phyloP scores from a whole-genome alignment of 2,797 vertebrate species.

The Neoniphon sammara region DNA sequence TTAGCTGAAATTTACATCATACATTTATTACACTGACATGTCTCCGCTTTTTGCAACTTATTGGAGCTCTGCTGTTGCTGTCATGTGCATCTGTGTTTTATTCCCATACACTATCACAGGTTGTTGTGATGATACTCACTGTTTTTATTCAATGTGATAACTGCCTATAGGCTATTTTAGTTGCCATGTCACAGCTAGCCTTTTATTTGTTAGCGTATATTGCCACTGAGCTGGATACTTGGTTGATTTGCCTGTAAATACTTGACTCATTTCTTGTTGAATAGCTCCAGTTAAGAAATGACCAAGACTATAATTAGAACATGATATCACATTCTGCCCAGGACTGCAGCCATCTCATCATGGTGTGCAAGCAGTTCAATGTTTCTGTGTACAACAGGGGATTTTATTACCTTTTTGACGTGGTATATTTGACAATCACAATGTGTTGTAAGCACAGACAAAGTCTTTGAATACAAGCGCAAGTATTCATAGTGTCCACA shows the following conservation, averaged over 20 bases:
- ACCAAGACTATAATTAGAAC: slow-evolving; percentile 1
- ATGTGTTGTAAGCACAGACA: background rate
- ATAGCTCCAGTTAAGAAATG: slow-evolving; percentile 9
- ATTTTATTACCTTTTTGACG: slow-evolving; percentile 1
- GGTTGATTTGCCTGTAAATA: slow-evolving; percentile 50
- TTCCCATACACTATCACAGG: slow-evolving; percentile 84
- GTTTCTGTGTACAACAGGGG: slow-evolving; percentile 19
- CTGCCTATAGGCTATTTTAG: slow-evolving; percentile 59
- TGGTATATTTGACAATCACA: slow-evolving; percentile 7
- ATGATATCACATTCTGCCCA: slow-evolving; percentile 22
- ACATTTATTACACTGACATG: slow-evolving; percentile 2
- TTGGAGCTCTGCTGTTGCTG: slow-evolving; percentile 19
- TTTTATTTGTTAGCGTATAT: slow-evolving; percentile 23
- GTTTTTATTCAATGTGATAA: slow-evolving; percentile 64
- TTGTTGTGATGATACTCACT: slow-evolving; percentile 62
- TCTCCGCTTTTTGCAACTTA: slow-evolving; percentile 14
- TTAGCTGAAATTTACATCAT: slow-evolving; percentile 14
- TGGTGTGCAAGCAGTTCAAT: slow-evolving; percentile 1
- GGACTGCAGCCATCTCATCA: slow-evolving; percentile 38
- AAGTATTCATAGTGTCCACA: background rate
- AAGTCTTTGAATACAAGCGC: background rate
- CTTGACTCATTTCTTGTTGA: slow-evolving; percentile 16
- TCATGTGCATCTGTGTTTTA: slow-evolving; percentile 53
- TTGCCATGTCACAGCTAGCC: slow-evolving; percentile 19
- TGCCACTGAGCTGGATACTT: slow-evolving; percentile 29